phyloP scores from a whole-genome alignment of 2,113 vertebrate species.

The Sapajus apella region DNA sequence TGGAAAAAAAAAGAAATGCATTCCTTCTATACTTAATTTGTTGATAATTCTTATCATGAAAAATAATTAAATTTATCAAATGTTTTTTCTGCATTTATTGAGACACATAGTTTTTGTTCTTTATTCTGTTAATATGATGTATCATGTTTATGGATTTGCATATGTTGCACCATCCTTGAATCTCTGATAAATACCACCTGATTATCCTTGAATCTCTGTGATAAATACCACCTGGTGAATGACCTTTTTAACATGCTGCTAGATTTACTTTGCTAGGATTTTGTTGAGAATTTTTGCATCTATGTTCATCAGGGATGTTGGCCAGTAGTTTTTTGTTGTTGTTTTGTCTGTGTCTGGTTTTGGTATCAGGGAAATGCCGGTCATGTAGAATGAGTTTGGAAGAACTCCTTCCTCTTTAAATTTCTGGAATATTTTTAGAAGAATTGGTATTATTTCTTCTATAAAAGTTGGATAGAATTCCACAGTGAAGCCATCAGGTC shows the following conservation, averaged over 20 bases:
- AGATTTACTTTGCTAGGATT: not conserved
- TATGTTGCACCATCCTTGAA: not conserved
- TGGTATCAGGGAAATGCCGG: not conserved
- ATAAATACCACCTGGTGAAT: not conserved
- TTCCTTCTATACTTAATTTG: not conserved
- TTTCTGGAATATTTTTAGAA: not conserved
- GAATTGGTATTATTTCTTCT: not conserved
- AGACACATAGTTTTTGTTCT: not conserved
- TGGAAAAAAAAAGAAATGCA: not conserved
- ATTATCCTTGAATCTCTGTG: not conserved
- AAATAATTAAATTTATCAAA: not conserved
- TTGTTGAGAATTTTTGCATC: not conserved
- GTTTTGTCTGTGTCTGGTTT: not conserved
- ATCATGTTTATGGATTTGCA: not conserved
- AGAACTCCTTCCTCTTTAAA: not conserved
- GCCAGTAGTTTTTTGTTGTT: not conserved
- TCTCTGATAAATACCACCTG: not conserved
- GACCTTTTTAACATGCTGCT: too few relatives aligned
- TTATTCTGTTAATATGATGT: not conserved
- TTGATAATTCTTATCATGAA: not conserved
- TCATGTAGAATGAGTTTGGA: not conserved
- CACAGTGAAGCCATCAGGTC: not conserved
- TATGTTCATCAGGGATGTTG: not conserved
- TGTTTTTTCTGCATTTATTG: not conserved
- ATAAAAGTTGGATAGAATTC: not conserved